Evolutionary conservation across 2,888 invertebrate species (phyloP), one percentile per base, ranked within the genome.

Genomic region (Scaptomyza tumidula): DNA sequence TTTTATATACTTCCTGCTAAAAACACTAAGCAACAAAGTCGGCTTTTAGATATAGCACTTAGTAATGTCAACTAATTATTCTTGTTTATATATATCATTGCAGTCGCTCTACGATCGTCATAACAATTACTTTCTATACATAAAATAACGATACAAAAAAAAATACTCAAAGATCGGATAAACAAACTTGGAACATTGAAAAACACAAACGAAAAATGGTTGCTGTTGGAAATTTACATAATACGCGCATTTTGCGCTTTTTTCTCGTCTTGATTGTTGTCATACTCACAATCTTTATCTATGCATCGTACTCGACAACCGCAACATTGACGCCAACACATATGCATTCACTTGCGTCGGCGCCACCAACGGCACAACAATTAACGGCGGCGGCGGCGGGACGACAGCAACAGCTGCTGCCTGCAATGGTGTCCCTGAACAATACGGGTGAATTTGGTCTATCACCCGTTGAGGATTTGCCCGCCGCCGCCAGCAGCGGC

Each of bases 291-390:
- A 92, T 93, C 67, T 92, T 93, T 68, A 91, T 93, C 33, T 93
- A 93, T 80, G 92, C 93, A 39, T 93, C 93, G 14, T 93, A 93
- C 75, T 93, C 92, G 65, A 91, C 92, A 61, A 90, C 91, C 68
- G 88, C 90, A 71, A 80, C 89, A 6, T 71, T 92, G 29, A 78
- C 88, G 52, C 88, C 89, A 19, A 86, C 85, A 31, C 89, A 90
- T 54, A 73, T 91, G 74, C 88, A 90, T 43, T 14, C 39, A 3
- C 4, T 52, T 19, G 64, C 78, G 7, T 66, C 63, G 16, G 63
- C 59, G 16, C 69, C 64, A 4, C 48, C 77, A 49, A 56, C 67
- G 49, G 59, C 77, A 3, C 87, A 80, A 14, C 78, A 79, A 35
- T 53, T 77, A 3, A 55, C 48, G 9, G 61, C 56, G 6, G 6